Percentiles rank a stretch among this genome's conserved stretches.
These are phyloP conservation scores for Chloromyia formosa DNA, from an alignment of 2,888 invertebrate genomes.

Conservation along the genomic window DNA sequence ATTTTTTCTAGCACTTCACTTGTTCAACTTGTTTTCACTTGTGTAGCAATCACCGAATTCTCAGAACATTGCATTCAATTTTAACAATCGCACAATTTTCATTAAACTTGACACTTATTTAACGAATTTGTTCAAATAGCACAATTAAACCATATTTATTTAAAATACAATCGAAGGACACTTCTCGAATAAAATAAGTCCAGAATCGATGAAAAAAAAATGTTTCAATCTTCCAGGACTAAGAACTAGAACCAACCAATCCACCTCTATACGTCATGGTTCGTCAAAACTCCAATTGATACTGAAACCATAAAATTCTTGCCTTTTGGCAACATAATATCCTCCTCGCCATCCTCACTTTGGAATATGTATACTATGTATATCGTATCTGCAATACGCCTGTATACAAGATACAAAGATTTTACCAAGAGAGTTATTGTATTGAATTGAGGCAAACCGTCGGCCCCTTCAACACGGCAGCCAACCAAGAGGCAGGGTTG, in stretches of 20 bases:
- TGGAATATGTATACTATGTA: constrained; percentile 15
- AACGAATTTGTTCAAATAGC: neutral
- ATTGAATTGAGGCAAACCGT: constrained; percentile 33
- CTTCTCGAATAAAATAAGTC: neutral
- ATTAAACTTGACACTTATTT: neutral
- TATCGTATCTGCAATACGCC: constrained; percentile 34
- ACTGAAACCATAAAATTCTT: constrained; percentile 61
- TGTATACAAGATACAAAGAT: constrained; percentile 35
- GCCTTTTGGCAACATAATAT: constrained; percentile 46
- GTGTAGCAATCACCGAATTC: too few relatives aligned
- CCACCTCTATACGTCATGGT: constrained; percentile 57
- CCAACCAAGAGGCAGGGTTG: constrained; percentile 27
- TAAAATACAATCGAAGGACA: neutral
- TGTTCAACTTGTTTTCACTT: neutral
- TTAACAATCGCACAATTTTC: too few relatives aligned
- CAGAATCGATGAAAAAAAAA: neutral
- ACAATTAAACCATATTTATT: neutral
- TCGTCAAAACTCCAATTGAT: constrained; percentile 62
- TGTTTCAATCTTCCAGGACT: neutral
- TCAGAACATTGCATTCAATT: too few relatives aligned
- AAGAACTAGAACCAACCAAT: constrained; percentile 27
- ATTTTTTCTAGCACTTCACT: constrained; percentile 1
- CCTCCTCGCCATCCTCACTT: constrained; percentile 35
- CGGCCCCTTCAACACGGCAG: constrained; percentile 24
- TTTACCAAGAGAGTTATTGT: constrained; percentile 38